phyloP scores from a whole-genome alignment of 2,888 invertebrate genomes.

The Lasius fuliginosus region DNA sequence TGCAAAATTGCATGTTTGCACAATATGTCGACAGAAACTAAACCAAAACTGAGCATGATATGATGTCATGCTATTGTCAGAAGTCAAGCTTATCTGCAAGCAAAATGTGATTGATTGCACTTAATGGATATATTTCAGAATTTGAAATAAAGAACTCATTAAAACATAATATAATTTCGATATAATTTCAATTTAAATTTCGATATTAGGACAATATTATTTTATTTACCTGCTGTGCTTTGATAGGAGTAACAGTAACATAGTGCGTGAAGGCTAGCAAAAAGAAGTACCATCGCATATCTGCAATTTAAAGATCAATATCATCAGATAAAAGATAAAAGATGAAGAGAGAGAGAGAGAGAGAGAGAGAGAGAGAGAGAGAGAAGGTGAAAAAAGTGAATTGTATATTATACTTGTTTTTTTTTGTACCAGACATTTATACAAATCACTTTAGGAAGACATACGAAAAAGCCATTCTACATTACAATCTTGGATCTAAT shows the following conservation, averaged over 20 bases:
- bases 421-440: no score
- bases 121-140: neutral
- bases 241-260: slow-evolving; percentile 43
- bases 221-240: slow-evolving; percentile 56
- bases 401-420: no score
- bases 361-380: neutral
- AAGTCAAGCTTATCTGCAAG: no score
- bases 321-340: slow-evolving; percentile 58
- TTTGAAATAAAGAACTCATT: neutral
- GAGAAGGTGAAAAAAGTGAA: neutral
- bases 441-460: neutral
- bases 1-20: no score
- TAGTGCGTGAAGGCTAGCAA: slow-evolving; percentile 51
- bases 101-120: neutral
- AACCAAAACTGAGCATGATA: no score
- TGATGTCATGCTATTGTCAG: no score
- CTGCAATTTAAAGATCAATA: slow-evolving; percentile 60
- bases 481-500: no score
- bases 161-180: neutral
- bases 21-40: no score
- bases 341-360: neutral
- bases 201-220: neutral
- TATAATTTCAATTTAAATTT: neutral
- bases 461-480: neutral
- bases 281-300: slow-evolving; percentile 63